phyloP scores from a whole-genome alignment of 2,888 invertebrate species.

The Beris morrisii region DNA sequence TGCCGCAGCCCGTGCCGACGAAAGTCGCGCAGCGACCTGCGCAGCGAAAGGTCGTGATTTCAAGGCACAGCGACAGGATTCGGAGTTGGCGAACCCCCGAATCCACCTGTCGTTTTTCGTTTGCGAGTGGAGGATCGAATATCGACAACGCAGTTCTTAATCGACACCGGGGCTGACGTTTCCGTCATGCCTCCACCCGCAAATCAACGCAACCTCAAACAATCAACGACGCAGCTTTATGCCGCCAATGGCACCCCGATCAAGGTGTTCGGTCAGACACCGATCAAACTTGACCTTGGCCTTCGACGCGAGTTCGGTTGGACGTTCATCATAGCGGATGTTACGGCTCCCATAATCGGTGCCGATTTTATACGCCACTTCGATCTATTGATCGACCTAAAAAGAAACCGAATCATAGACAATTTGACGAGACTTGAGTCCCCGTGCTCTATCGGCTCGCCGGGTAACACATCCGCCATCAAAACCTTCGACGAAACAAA shows the following conservation, averaged over 20 bases:
- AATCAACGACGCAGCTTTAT: conserved; percentile 17
- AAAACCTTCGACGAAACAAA: neutral
- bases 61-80: neutral
- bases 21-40: no score
- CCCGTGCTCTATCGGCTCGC: neutral
- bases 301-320: conserved; percentile 41
- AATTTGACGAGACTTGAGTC: neutral
- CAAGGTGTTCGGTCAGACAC: conserved; percentile 35
- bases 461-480: neutral
- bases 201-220: neutral
- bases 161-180: neutral
- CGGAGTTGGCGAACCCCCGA: neutral
- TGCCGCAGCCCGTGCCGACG: neutral
- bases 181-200: neutral
- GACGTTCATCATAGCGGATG: conserved; percentile 41
- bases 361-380: conserved; percentile 40
- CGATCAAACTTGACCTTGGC: conserved; percentile 34
- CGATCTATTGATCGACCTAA: neutral
- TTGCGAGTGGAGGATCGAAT: neutral
- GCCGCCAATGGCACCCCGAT: conserved; percentile 39
- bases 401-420: neutral
- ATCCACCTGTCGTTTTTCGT: no score
- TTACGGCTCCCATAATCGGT: conserved; percentile 40
- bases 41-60: neutral
- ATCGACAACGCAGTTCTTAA: neutral